These are phyloP conservation scores for Ophraella communa DNA, from an alignment of 2,888 invertebrate species.

Conservation along the genomic window DNA sequence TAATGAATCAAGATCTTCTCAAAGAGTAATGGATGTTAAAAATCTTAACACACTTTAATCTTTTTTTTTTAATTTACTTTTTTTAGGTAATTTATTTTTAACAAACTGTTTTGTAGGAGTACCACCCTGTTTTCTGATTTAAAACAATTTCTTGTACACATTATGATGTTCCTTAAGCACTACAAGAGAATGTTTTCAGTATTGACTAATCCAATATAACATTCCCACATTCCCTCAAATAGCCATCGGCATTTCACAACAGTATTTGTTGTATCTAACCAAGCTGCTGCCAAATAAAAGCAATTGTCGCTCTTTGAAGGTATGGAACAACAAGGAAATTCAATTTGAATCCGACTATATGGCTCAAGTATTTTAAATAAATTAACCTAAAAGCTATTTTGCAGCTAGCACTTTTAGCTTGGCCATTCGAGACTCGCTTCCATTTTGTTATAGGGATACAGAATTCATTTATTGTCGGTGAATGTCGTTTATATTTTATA, in stretches of 20 bases:
- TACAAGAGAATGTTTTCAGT: too few relatives aligned
- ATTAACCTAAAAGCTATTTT: constrained; percentile 35
- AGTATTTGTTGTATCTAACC: constrained; percentile 20
- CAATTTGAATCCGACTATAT: constrained; percentile 40
- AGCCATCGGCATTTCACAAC: constrained; percentile 13
- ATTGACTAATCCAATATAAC: constrained; percentile 1
- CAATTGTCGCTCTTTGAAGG: constrained; percentile 34
- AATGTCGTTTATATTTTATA: background rate
- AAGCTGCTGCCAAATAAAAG: constrained; percentile 25
- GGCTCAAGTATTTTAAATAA: constrained; percentile 37
- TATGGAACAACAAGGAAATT: constrained; percentile 38
- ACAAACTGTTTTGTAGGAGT: too few relatives aligned
- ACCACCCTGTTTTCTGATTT: too few relatives aligned
- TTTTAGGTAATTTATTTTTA: too few relatives aligned
- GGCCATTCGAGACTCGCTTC: background rate
- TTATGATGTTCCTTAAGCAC: too few relatives aligned
- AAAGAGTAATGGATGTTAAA: too few relatives aligned
- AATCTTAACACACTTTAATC: too few relatives aligned
- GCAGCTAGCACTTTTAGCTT: constrained; percentile 11
- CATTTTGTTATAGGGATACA: background rate
- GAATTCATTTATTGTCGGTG: background rate
- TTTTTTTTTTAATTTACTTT: too few relatives aligned
- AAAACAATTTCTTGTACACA: too few relatives aligned
- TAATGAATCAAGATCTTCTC: too few relatives aligned
- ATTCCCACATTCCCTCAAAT: constrained; percentile 2